These are phyloP conservation scores for Lasius fuliginosus DNA, from an alignment of 2,888 invertebrate species.

Conservation along the genomic window DNA sequence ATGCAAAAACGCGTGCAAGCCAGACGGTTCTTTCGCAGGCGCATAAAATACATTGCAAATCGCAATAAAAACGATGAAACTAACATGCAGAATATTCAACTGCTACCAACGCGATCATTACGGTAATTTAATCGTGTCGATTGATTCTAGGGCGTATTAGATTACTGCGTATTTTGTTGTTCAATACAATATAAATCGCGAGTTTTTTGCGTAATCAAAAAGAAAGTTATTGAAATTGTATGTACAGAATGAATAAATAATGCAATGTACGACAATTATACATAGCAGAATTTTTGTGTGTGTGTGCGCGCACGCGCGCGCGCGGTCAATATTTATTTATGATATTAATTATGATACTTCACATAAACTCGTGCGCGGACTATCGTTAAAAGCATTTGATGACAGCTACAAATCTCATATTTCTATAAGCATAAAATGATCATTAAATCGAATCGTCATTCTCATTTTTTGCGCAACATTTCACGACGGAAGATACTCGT, in stretches of 20 bases:
- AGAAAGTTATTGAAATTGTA: not conserved
- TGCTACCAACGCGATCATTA: constrained; percentile 28
- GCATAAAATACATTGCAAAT: constrained; percentile 45
- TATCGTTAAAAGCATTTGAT: constrained; percentile 13
- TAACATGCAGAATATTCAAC: constrained; percentile 31
- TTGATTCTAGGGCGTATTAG: constrained; percentile 7
- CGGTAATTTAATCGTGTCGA: constrained; percentile 36
- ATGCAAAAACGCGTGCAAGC: constrained; percentile 53
- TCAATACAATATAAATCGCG: constrained; percentile 7
- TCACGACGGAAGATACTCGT: not conserved
- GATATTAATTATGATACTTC: not conserved
- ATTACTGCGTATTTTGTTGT: constrained; percentile 2
- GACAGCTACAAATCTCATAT: not conserved
- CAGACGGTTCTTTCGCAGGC: constrained; percentile 34
- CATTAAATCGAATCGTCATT: constrained; percentile 11
- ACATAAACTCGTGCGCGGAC: constrained; percentile 8
- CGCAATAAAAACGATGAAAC: constrained; percentile 26
- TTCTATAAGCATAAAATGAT: constrained; percentile 2
- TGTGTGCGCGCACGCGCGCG: not conserved
- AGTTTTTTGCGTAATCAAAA: constrained; percentile 20
- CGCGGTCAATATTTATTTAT: constrained; percentile 18
- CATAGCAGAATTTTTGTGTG: not conserved
- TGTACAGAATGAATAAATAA: constrained; percentile 15
- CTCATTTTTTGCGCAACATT: not conserved
- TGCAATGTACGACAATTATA: not conserved